Evolutionary conservation across 1,140 invertebrate genomes (phyloP), one percentile per base, ranked within the genome.

Genomic region (Drosophila parvula): DNA sequence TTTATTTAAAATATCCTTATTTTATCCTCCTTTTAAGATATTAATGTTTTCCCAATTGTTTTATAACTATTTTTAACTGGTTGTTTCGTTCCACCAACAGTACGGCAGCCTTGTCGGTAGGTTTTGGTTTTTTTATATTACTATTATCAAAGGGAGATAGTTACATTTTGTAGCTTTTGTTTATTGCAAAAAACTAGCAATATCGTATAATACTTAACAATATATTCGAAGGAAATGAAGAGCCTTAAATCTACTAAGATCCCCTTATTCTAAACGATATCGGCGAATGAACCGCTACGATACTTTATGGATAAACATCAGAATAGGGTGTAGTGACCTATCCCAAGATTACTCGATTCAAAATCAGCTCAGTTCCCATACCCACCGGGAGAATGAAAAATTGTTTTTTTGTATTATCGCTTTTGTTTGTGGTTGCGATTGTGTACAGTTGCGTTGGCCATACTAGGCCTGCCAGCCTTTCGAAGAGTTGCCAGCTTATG

Each of bases 331-430:
- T 16, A 30, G 27, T 62, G 27, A 62, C 59, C 59, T 57, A 40
- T 40, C 34, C 34, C 59, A 62, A 62, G 30, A n/a, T 34, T 55
- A 5, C 59, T 38, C n/a, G 27, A 10, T 38, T 56, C 27, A 62
- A 57, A 36, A 61, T 61, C n/a, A 61, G 16, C 50, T 55, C 34
- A 55, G 51, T 38, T 36, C 30, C 32, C 32, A 18, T 36, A 51
- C 51, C 51, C 12, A 6, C 11, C 27, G n/a, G 51, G 9, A n/a
- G 48, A 9, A 22, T 30, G 11, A 7, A 57, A 57, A 7, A 44
- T 12, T 36, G 22, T 22, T 16, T 18, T 7, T 10, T 47, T 9
- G n/a, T 27, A 32, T 51, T 60, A 62, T n/a, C 27, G 22, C 43
- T 30, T 30, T 63, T 45, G 22, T 38, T 63, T 62, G 32, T 14